phyloP scores from a whole-genome alignment of 2,113 vertebrate genomes.

The Pristiophorus japonicus region DNA sequence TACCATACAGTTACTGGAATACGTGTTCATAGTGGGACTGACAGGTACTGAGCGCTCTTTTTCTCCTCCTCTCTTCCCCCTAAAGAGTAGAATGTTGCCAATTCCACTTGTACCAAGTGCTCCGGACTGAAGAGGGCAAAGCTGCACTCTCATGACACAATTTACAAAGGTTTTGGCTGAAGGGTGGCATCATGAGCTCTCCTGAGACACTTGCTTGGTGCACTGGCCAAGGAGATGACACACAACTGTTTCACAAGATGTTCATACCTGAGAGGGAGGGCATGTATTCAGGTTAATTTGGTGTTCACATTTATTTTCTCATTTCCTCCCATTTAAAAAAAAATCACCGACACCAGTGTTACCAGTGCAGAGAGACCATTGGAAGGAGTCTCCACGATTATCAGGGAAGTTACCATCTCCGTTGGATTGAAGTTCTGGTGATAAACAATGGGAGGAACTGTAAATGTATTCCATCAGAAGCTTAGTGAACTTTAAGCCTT shows the following conservation, averaged over 20 bases:
- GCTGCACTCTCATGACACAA: too few species aligned
- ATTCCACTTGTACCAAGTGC: too few species aligned
- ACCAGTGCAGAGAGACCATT: neutral
- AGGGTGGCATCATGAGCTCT: neutral
- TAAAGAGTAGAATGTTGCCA: neutral
- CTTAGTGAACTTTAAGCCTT: neutral
- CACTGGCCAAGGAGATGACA: neutral
- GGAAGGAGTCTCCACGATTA: neutral
- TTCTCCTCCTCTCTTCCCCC: neutral
- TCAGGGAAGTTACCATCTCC: neutral
- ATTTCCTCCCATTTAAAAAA: neutral
- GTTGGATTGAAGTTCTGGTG: neutral
- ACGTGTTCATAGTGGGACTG: neutral
- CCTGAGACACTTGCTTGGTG: neutral
- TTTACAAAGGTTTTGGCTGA: neutral
- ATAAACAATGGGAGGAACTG: neutral
- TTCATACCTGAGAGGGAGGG: neutral
- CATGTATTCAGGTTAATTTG: neutral
- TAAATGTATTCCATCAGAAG: neutral
- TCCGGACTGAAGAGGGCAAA: too few species aligned
- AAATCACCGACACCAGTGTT: too few species aligned
- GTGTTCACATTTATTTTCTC: neutral
- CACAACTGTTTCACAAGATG: neutral
- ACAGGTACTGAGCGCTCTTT: neutral
- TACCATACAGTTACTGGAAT: neutral